Evolutionary conservation across 2,113 vertebrate species (phyloP).

Genomic region (Anarrhichthys ocellatus): DNA sequence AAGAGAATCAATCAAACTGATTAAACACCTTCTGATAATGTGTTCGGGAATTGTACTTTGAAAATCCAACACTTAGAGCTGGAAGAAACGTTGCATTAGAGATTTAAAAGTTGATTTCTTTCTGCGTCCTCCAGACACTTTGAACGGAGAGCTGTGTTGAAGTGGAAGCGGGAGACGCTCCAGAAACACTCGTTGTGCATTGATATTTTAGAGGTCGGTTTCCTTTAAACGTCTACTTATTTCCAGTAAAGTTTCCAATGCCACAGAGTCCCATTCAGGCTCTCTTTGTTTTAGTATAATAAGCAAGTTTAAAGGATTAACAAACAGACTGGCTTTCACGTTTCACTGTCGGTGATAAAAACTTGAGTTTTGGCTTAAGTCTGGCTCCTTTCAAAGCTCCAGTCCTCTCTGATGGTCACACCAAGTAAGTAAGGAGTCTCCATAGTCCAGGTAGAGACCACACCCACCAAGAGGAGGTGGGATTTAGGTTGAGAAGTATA

Average conservation of each 20-base stretch:
- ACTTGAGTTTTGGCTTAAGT: background rate
- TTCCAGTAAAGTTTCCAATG: slow-evolving; percentile 7
- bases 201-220: slow-evolving; percentile 14
- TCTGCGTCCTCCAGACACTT: background rate
- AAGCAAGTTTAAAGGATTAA: slow-evolving; percentile 8
- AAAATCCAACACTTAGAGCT: background rate
- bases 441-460: background rate
- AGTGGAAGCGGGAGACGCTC: background rate
- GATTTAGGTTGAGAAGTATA: background rate
- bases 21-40: background rate
- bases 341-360: slow-evolving; percentile 15
- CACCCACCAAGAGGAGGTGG: background rate
- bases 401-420: background rate
- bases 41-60: background rate
- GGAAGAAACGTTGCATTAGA: background rate
- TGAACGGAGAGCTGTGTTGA: background rate
- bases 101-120: background rate
- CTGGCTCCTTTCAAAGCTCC: background rate
- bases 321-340: slow-evolving; percentile 19
- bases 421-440: background rate
- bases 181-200: slow-evolving; percentile 1
- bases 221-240: slow-evolving; percentile 6
- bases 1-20: background rate
- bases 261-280: background rate
- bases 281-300: background rate